These are phyloP conservation scores for Bubo blakistoni DNA, from an alignment of 2,113 vertebrate genomes.

Conservation along the genomic window DNA sequence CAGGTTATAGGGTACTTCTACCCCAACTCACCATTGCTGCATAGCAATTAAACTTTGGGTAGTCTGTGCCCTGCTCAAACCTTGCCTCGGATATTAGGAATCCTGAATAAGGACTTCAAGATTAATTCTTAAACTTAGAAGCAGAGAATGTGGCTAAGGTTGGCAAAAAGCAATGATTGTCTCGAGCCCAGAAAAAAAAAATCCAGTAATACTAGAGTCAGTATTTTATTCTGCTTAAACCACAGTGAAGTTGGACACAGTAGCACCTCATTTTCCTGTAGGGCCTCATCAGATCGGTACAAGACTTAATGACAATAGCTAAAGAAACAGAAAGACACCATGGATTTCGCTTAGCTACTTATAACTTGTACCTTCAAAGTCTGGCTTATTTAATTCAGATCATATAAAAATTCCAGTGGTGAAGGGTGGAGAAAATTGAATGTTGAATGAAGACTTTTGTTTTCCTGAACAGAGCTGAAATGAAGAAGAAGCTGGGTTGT, in stretches of 20 bases:
- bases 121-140: neutral
- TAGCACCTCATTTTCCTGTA: neutral
- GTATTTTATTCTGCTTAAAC: neutral
- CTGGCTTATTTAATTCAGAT: neutral
- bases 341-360: neutral
- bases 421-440: neutral
- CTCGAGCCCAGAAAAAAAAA: neutral
- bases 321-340: neutral
- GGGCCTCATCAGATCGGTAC: neutral
- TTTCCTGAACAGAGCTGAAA: slow-evolving; percentile 21
- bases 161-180: neutral
- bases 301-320: neutral
- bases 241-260: neutral
- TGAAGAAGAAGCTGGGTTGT: neutral
- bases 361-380: neutral
- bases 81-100: neutral
- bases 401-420: slow-evolving; percentile 29
- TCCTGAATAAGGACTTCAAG: neutral
- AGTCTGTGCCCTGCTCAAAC: neutral
- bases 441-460: slow-evolving; percentile 34
- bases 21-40: neutral
- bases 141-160: neutral
- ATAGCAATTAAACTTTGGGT: rapidly evolving
- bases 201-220: neutral
- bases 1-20: neutral